A percentile compares a stretch with the other conserved stretches of the same genome.
Conservation (phyloP, 2,888 invertebrate species). For the Drosophila crucigera region DNA sequence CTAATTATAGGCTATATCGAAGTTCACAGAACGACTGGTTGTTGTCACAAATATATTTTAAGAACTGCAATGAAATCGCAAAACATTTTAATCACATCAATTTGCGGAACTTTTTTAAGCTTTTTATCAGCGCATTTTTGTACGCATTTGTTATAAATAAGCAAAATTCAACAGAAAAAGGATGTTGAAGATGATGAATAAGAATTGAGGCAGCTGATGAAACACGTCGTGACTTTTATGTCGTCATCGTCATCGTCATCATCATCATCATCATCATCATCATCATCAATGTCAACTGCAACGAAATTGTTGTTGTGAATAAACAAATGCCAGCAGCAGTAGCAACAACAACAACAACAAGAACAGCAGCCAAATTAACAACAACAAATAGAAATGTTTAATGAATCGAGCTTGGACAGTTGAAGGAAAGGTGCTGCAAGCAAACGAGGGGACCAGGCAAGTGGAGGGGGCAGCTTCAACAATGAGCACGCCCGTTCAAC, state of each 20-base stretch:
- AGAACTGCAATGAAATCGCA: conserved; percentile 2
- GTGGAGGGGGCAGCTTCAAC: conserved; percentile 23
- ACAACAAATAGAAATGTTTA: conserved; percentile 76
- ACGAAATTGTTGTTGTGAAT: conserved; percentile 71
- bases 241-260: conserved; percentile 38
- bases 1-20: no score
- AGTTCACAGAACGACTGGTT: no score
- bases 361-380: conserved; percentile 13
- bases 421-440: conserved; percentile 10
- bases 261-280: conserved; percentile 17
- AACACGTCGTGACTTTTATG: conserved; percentile 8
- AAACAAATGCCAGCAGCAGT: conserved; percentile 55
- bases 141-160: conserved; percentile 30
- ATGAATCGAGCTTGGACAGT: conserved; percentile 59
- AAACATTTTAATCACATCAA: not conserved
- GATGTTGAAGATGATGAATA: not conserved
- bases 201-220: conserved; percentile 18
- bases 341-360: conserved; percentile 25
- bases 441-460: not conserved
- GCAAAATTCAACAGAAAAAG: conserved; percentile 37
- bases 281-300: conserved; percentile 72
- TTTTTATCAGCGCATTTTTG: conserved; percentile 19
- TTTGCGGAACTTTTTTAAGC: conserved; percentile 7
- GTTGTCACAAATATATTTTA: not conserved
- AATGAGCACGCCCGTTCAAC: conserved; percentile 53